Evolutionary conservation across 1,140 invertebrate genomes (phyloP).

Genomic region (Idris sp.): DNA sequence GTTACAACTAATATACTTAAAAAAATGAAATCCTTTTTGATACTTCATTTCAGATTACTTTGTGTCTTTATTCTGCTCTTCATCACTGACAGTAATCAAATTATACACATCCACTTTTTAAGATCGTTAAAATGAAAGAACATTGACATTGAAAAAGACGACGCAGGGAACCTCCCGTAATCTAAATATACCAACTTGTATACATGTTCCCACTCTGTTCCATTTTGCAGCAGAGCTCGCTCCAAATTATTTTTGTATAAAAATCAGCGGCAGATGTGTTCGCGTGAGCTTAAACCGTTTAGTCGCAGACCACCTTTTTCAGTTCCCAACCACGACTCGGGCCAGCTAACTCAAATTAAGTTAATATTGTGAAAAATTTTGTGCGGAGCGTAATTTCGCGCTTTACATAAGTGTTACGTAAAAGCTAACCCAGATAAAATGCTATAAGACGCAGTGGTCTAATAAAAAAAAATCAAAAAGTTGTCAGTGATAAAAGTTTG

Average conservation of each 20-base stretch:
- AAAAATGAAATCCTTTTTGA: too few relatives aligned
- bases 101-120: neutral
- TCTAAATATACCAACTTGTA: slow-evolving; percentile 30
- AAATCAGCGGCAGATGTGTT: slow-evolving; percentile 25
- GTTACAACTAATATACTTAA: too few relatives aligned
- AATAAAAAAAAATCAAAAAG: too few relatives aligned
- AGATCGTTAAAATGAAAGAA: slow-evolving; percentile 11
- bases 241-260: slow-evolving; percentile 56
- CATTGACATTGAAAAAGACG: slow-evolving; percentile 56
- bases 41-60: too few relatives aligned
- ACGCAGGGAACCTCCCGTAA: slow-evolving; percentile 2
- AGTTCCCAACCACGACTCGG: too few relatives aligned
- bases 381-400: slow-evolving; percentile 3
- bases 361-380: too few relatives aligned
- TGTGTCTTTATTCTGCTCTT: too few relatives aligned
- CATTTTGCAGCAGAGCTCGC: slow-evolving; percentile 37
- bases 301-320: too few relatives aligned
- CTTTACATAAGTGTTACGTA: slow-evolving; percentile 47
- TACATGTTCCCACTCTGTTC: slow-evolving; percentile 28
- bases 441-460: too few relatives aligned
- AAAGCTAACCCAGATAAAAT: slow-evolving; percentile 25
- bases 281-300: neutral
- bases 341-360: too few relatives aligned
- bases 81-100: too few relatives aligned
- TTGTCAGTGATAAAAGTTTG: too few relatives aligned